Base-by-base conservation (phyloP, 1,140 invertebrate species). In the Drosophila grimshawi region DNA sequence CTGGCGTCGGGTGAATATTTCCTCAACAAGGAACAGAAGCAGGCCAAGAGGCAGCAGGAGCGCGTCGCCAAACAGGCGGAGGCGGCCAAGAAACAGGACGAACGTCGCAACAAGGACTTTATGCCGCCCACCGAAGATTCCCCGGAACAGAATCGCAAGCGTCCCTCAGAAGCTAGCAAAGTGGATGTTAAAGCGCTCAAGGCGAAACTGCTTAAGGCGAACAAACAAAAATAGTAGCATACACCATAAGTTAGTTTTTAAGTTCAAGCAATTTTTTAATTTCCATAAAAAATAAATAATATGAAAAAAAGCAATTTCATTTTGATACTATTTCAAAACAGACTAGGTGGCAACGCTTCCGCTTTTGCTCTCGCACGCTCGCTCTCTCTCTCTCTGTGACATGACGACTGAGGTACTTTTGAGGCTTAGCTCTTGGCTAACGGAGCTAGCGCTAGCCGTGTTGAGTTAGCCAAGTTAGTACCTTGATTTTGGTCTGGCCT, bases 1-100 rank as follows among this genome's bases (percentile, higher is more conserved):
- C 93, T 99, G 79, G 97, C 97, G n/a, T 95, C 96, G 65, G 99
- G 99, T 61, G 98, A 99, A 94, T 99, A 98, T 93, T 99, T 99
- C 94, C 94, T 99, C 19, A 97, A 96, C 88, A 95, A 97, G 83
- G 95, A 96, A 55, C 96, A 98, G 72, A 96, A 95, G 89, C 95
- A 94, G 75, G 94, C 94, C 3, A 96, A 95, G 86, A 94, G 94
- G 72, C 94, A 94, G 55, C 95, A 96, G 91, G 95, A 97, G 92
- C 96, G 95, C 76, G 95, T 96, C 78, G 95, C 96, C 53, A 97
- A 95, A 92, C 95, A 96, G 88, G 92, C 95, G 74, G 94, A 95
- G 92, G 94, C 95, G 3, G 94, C 95, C 41, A 95, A 95, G 82
- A 95, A 95, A 67, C 94, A 96, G 81, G 94, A 97, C 89, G 96